Conservation (phyloP, 2,113 vertebrate genomes). For the Oncorhynchus kisutch region DNA sequence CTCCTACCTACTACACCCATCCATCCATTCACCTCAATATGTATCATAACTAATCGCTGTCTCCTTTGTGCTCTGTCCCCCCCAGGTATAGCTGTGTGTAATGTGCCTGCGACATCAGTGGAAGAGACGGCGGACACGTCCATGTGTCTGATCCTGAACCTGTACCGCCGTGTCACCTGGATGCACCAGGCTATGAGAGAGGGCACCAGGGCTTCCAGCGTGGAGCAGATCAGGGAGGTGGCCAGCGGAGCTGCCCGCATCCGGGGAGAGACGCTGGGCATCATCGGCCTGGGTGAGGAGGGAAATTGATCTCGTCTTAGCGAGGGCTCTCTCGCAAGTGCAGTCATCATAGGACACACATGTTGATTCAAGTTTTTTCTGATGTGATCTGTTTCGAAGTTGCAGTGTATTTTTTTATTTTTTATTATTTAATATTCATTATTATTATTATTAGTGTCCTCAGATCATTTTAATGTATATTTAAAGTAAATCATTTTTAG, state of each 20-base stretch:
- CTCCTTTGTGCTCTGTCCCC: neutral
- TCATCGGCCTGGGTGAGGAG: conserved; percentile 80
- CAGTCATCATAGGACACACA: neutral
- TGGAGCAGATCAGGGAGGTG: conserved; percentile 82
- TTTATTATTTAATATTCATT: fast-evolving
- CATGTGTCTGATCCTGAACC: conserved; percentile 81
- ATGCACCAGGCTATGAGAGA: conserved; percentile 83
- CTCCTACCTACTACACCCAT: neutral
- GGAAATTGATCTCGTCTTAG: neutral
- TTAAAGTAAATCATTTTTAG: neutral
- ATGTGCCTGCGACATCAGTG: conserved; percentile 80
- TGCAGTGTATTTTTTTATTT: no score
- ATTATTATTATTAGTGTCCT: neutral
- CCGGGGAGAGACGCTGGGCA: conserved; percentile 83
- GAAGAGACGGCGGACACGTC: conserved; percentile 84
- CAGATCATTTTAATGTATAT: neutral
- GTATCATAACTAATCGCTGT: neutral
- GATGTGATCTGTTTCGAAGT: no score
- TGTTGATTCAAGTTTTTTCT: no score
- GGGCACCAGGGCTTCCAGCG: conserved; percentile 77
- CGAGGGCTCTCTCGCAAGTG: neutral
- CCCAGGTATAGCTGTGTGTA: conserved; percentile 74
- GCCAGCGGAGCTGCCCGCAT: conserved; percentile 83
- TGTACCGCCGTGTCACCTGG: conserved; percentile 83
- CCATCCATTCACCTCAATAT: neutral